Conservation (phyloP, 1,140 invertebrate species). For the Drosophila willistoni region DNA sequence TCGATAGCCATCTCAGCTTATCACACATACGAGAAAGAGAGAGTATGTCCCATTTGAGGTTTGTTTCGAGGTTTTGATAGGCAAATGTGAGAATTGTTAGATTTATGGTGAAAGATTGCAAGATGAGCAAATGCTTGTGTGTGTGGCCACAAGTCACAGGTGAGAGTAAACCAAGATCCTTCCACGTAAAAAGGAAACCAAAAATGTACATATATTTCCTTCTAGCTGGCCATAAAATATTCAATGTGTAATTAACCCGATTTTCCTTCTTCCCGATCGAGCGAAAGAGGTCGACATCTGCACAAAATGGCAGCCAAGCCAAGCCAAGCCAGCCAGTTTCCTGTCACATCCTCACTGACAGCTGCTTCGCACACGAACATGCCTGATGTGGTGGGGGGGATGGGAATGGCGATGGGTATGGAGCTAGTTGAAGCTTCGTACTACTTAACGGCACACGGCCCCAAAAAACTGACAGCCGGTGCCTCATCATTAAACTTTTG, state of each 20-base stretch:
- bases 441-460: conserved; percentile 67
- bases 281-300: conserved; percentile 39
- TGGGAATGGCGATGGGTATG: neutral
- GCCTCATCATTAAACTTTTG: conserved; percentile 78
- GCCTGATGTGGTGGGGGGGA: neutral
- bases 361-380: conserved; percentile 61
- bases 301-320: conserved; percentile 47
- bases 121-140: neutral
- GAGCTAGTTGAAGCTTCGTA: conserved; percentile 14
- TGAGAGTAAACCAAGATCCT: conserved; percentile 12
- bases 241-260: conserved; percentile 16
- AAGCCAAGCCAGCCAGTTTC: conserved; percentile 17
- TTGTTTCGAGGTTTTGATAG: conserved; percentile 38
- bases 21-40: conserved; percentile 21
- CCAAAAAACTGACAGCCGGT: conserved; percentile 66
- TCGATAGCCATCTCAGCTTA: conserved; percentile 60
- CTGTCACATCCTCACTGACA: conserved; percentile 68
- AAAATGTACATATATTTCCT: neutral
- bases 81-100: conserved; percentile 52
- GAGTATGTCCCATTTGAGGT: conserved; percentile 34
- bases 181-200: neutral
- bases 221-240: neutral
- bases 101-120: conserved; percentile 52
- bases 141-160: conserved; percentile 43
- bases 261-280: neutral